Evolutionary conservation across 1,140 invertebrate genomes (phyloP).

Genomic region (Tribolium castaneum): DNA sequence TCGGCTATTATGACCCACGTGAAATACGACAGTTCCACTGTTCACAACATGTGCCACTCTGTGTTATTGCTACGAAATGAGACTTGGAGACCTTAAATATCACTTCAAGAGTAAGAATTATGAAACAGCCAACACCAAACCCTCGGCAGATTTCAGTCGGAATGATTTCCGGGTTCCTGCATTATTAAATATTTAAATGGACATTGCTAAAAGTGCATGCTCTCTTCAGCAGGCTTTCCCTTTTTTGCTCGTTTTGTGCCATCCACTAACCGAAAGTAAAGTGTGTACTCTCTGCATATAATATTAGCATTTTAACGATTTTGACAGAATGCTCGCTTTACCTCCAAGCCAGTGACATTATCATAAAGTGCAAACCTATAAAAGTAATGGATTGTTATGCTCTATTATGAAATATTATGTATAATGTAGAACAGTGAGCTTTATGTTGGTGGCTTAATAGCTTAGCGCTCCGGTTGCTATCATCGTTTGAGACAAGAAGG

Average conservation of each 20-base stretch:
- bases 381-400: slow-evolving; percentile 30
- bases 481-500: neutral
- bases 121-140: neutral
- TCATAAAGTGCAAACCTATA: slow-evolving; percentile 34
- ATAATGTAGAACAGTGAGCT: slow-evolving; percentile 18
- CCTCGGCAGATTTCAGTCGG: neutral
- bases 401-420: slow-evolving; percentile 8
- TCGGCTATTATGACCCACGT: slow-evolving; percentile 49
- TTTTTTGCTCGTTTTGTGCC: neutral
- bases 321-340: slow-evolving; percentile 9
- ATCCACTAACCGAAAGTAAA: neutral
- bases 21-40: slow-evolving; percentile 55
- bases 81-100: slow-evolving; percentile 49
- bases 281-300: slow-evolving; percentile 21
- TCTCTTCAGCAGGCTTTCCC: neutral
- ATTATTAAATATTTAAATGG: neutral
- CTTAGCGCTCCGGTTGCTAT: neutral
- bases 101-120: slow-evolving; percentile 16
- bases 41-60: slow-evolving; percentile 56
- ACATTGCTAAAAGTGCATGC: neutral
- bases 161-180: neutral
- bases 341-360: slow-evolving; percentile 6
- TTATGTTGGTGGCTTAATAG: slow-evolving; percentile 2
- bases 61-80: slow-evolving; percentile 54
- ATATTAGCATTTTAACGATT: slow-evolving; percentile 36